phyloP scores from a whole-genome alignment of 1,140 invertebrate genomes.

The Metopolophium dirhodum region DNA sequence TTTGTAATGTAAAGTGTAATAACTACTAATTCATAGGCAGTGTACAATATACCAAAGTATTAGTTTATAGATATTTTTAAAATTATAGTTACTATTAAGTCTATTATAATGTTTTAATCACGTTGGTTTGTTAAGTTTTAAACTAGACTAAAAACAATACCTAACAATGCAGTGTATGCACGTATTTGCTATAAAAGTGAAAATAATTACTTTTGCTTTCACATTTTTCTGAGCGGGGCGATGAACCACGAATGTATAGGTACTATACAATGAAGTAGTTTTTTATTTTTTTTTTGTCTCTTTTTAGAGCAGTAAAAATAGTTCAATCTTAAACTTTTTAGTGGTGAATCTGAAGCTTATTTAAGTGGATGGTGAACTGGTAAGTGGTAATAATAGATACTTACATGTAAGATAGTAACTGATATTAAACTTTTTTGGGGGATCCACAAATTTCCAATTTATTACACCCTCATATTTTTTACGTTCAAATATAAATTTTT shows the following conservation, averaged over 20 bases:
- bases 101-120: background rate
- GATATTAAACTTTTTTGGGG: no score
- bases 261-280: background rate
- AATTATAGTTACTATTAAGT: background rate
- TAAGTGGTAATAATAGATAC: background rate
- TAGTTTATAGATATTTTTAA: background rate
- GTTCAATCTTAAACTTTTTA: background rate
- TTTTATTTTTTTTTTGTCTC: background rate
- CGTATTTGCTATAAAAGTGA: background rate
- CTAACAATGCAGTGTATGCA: background rate
- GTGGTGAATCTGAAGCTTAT: background rate
- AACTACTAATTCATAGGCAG: background rate
- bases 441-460: no score
- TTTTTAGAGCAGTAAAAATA: background rate
- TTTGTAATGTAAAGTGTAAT: background rate
- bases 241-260: background rate
- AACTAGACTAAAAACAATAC: background rate
- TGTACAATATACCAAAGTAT: background rate
- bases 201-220: slow-evolving; percentile 7
- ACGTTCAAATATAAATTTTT: no score
- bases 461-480: no score
- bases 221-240: background rate
- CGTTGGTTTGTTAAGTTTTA: background rate
- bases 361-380: background rate
- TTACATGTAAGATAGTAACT: background rate